These are phyloP conservation scores for Alligator mississippiensis DNA, from an alignment of 2,113 vertebrate genomes.

Conservation along the genomic window DNA sequence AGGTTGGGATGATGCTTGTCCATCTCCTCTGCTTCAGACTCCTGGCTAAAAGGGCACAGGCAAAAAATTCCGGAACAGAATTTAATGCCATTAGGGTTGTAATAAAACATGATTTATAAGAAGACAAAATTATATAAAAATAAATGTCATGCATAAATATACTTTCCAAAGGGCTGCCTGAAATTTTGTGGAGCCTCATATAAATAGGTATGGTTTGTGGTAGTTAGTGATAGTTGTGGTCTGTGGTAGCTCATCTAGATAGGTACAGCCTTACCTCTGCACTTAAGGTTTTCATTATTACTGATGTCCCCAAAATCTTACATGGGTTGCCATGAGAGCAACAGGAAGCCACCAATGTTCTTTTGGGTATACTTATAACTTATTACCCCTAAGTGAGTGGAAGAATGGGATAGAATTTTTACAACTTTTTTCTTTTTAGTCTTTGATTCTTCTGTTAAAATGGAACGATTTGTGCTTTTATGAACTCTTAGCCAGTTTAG, in stretches of 20 bases:
- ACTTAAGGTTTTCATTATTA: too few relatives aligned
- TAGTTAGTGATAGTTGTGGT: background rate
- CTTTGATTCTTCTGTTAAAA: background rate
- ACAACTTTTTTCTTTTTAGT: background rate
- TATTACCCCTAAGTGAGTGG: background rate
- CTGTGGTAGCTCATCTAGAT: too few relatives aligned
- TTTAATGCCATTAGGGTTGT: background rate
- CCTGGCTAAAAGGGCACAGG: too few relatives aligned
- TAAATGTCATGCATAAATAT: background rate
- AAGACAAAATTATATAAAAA: background rate
- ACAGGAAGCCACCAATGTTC: too few relatives aligned
- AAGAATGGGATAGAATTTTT: background rate
- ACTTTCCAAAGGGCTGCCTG: background rate
- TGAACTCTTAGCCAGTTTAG: background rate
- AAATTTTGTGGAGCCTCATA: background rate
- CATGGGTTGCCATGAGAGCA: background rate
- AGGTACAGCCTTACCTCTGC: too few relatives aligned
- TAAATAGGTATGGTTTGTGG: background rate
- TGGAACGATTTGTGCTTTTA: fast-evolving
- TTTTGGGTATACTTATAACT: background rate
- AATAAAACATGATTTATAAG: background rate
- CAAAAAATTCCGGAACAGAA: background rate
- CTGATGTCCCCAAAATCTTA: background rate
- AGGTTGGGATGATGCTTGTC: too few relatives aligned
- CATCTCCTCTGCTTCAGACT: too few relatives aligned